Evolutionary conservation across 2,888 invertebrate species (phyloP).

Genomic region (Platycheirus rosarum): DNA sequence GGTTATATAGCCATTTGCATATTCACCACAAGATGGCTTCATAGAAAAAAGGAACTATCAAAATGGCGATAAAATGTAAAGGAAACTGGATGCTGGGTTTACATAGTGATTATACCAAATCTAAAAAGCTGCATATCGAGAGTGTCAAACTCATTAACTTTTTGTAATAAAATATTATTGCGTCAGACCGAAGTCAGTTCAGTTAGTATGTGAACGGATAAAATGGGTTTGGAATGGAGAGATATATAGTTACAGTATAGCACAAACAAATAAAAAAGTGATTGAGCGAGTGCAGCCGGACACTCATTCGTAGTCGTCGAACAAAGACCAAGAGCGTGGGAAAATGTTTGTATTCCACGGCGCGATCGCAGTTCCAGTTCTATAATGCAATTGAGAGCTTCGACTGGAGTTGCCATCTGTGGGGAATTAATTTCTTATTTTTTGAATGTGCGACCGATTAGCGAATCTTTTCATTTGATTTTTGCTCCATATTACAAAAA

Average conservation of each 20-base stretch:
- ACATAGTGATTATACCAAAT: conserved; percentile 53
- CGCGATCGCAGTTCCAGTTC: conserved; percentile 26
- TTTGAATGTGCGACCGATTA: no score
- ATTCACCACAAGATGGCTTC: background rate
- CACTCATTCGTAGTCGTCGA: conserved; percentile 40
- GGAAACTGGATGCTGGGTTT: conserved; percentile 5
- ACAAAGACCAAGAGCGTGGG: conserved; percentile 71
- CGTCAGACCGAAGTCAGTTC: conserved; percentile 17
- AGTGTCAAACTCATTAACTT: conserved; percentile 58
- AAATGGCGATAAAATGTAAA: conserved; percentile 4
- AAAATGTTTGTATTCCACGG: conserved; percentile 52
- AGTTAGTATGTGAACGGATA: background rate
- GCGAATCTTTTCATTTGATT: no score
- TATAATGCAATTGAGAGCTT: conserved; percentile 44
- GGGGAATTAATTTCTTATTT: no score
- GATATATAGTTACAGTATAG: background rate
- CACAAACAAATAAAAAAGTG: conserved; percentile 39
- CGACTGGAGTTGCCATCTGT: no score
- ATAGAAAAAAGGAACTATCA: conserved; percentile 5
- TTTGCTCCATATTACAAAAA: no score
- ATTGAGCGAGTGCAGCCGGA: conserved; percentile 53
- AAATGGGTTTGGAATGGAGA: conserved; percentile 3
- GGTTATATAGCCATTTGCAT: conserved; percentile 54
- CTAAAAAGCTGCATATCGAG: conserved; percentile 47
- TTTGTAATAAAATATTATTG: conserved; percentile 60